Evolutionary conservation across 2,113 vertebrate genomes (phyloP), one percentile per base, ranked within the genome.

Genomic region (Lampris incognitus): DNA sequence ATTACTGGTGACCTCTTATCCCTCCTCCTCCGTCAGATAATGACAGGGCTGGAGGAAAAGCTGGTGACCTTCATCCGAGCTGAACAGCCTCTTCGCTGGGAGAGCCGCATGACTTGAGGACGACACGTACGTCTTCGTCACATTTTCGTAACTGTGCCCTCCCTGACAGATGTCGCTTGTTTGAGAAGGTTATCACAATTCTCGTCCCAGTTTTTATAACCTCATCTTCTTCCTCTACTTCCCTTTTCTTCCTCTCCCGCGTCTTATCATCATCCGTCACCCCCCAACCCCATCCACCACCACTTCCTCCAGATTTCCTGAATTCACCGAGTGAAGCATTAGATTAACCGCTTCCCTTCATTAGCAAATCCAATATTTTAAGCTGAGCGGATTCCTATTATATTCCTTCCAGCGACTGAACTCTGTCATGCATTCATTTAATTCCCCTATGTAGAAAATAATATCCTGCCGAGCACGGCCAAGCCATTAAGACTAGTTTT

Each of bases 341-440:
- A 67, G 58, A 74, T 86, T 42, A 83, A 80, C 76, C 40, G 64
- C 63, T 60, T 62, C 73, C 66, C 71, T 83, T 88, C 77, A 70
- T 87, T 82, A 84, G 78, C 80, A 88, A 87, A 82, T 81, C 79
- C 86, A 77, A 85, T 86, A 85, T 79, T 87, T 85, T 61, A 85
- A 79, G 72, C 55, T 24, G 55, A 68, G 59, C 71, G 48, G 75
- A 79, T 76, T 84, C 67, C 76, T 51, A 78, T 88, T 83, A 84
- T 89, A 87, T 81, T 74, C 48, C 80, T 81, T 9, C 76, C 50
- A 1, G n/a, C 77, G 68, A 81, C 52, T 67, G 78, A 87, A 87
- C 81, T 74, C 82, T 76, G 72, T 61, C 57, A 55, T 69, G 72
- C 75, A 39, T 82, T 76, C 79, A 85, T 85, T 82, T 83, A 83